Base-by-base conservation (phyloP, 2,797 vertebrate species). In the Pipistrellus kuhlii region DNA sequence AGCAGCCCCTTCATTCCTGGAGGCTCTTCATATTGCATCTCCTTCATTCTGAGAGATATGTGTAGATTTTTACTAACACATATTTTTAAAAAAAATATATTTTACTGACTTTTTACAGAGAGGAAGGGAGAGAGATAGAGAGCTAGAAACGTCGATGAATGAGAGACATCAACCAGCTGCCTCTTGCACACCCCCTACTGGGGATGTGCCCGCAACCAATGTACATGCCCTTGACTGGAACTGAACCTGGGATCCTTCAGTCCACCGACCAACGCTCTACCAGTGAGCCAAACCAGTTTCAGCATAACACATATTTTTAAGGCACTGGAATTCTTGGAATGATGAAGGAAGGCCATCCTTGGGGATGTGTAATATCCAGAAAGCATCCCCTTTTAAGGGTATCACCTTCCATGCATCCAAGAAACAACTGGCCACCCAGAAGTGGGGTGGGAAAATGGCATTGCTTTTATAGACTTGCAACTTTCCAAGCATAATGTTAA, bases 401-500 rank as follows among this genome's bases (percentile, higher is more conserved):
- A 23, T 6, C 7, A 35, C 14, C 46, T 38, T 92, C 48, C 85
- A 77, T 48, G 73, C 35, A 72, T 35, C 72, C 14, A 55, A 41
- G 27, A 38, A 95, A 85, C 46, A 87, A 41, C 3, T 71, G 84
- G 81, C 66, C 59, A 86, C 53, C 2, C 4, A 1, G 92, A 78
- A 53, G 46, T 51, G 21, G 23, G n/a, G 3, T 30, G 5, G 35
- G 51, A 17, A 15, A 90, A 44, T 48, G 72, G 55, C 5, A 48
- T 13, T 77, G 38, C 64, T 87, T 25, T 81, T 23, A 59, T 1
- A 77, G 81, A 66, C 8, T 76, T 55, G 14, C n/a, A 51, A 4
- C 81, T 95, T 93, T 91, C 48, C 41, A 72, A 91, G 59, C 32
- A 86, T 23, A 59, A 44, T 23, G 3, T 76, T 86, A 41, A 88